Percentiles rank a stretch among this genome's conserved stretches.
Conservation (phyloP, 2,797 vertebrate species). For the Lepus oiostolus region DNA sequence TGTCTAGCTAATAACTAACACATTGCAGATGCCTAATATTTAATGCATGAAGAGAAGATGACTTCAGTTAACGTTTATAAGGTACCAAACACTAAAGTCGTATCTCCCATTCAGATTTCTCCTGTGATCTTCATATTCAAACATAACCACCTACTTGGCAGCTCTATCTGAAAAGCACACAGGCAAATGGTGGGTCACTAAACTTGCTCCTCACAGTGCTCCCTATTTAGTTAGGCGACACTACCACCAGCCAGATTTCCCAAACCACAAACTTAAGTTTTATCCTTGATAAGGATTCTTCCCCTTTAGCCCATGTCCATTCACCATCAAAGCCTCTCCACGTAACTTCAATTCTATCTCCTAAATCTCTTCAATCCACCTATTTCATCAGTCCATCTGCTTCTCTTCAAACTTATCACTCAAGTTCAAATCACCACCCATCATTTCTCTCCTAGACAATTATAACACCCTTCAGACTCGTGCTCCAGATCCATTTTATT, state of each 20-base stretch:
- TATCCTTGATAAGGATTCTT: constrained; percentile 25
- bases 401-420: constrained; percentile 17
- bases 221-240: constrained; percentile 31
- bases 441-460: constrained; percentile 49
- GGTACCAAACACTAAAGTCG: constrained; percentile 40
- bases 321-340: constrained; percentile 38
- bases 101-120: constrained; percentile 52
- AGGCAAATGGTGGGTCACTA: constrained; percentile 20
- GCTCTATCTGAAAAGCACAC: neutral
- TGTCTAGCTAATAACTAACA: neutral
- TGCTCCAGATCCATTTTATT: constrained; percentile 47
- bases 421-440: constrained; percentile 32
- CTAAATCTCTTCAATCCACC: constrained; percentile 50
- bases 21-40: neutral
- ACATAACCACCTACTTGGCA: constrained; percentile 19
- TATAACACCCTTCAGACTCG: constrained; percentile 48
- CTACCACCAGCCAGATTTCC: constrained; percentile 29
- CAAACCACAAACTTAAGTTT: constrained; percentile 51
- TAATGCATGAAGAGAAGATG: constrained; percentile 33
- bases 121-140: neutral
- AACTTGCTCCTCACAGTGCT: constrained; percentile 19
- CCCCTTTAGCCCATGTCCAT: neutral
- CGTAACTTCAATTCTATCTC: constrained; percentile 41
- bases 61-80: constrained; percentile 55
- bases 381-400: constrained; percentile 1